phyloP scores from a whole-genome alignment of 2,888 invertebrate genomes.

The Gibbula magus region DNA sequence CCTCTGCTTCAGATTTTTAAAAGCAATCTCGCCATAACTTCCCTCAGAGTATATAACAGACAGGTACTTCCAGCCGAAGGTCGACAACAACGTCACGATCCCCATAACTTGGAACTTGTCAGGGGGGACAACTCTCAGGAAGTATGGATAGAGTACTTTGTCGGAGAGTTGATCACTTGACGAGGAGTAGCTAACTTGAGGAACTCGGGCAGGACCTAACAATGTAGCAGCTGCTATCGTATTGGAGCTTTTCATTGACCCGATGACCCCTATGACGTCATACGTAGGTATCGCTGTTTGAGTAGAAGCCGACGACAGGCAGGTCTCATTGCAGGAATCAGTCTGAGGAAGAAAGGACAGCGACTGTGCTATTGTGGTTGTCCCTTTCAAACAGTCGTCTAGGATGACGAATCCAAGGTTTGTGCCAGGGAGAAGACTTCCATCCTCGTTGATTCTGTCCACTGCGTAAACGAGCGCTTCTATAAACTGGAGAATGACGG shows the following conservation, averaged over 20 bases:
- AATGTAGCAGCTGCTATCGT: conserved; percentile 52
- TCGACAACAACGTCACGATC: conserved; percentile 48
- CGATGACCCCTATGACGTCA: conserved; percentile 55
- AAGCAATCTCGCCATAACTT: conserved; percentile 56
- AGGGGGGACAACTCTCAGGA: conserved; percentile 60
- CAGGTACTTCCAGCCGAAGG: conserved; percentile 85
- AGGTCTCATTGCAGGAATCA: neutral
- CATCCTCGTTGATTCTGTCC: conserved; percentile 47
- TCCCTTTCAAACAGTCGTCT: conserved; percentile 58
- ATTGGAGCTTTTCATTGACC: conserved; percentile 49
- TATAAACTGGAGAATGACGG: conserved; percentile 49
- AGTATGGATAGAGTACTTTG: conserved; percentile 53
- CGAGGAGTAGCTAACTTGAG: conserved; percentile 52
- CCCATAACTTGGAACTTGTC: conserved; percentile 54
- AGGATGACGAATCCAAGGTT: conserved; percentile 55
- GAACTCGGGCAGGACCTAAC: conserved; percentile 45
- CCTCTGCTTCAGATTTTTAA: conserved; percentile 39
- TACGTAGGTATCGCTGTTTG: conserved; percentile 8
- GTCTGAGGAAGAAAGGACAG: conserved; percentile 50
- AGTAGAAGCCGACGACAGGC: neutral
- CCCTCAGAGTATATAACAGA: conserved; percentile 84
- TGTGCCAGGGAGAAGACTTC: conserved; percentile 43
- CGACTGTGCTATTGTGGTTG: conserved; percentile 54
- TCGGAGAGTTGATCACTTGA: conserved; percentile 58
- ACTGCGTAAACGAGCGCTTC: conserved; percentile 59